Evolutionary conservation across 2,888 invertebrate species (phyloP).

Genomic region (Tetheella fluctuosa): DNA sequence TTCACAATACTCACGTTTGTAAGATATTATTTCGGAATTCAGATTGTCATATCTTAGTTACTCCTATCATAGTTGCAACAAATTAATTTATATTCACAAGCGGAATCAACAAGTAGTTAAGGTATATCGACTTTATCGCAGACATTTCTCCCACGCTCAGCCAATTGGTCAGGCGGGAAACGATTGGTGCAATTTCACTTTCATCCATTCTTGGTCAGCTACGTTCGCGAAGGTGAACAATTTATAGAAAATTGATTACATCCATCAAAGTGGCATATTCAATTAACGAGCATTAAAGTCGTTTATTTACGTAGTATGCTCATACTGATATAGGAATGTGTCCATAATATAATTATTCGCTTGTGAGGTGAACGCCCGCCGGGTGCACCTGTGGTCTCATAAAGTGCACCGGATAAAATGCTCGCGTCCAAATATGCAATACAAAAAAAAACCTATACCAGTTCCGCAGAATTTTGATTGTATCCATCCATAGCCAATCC

Average conservation of each 20-base stretch:
- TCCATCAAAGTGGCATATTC: conserved; percentile 27
- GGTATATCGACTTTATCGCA: conserved; percentile 26
- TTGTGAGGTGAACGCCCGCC: conserved; percentile 66
- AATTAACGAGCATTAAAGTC: conserved; percentile 15
- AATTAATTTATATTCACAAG: neutral
- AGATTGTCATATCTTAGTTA: no score
- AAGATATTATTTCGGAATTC: no score
- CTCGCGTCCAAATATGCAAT: conserved; percentile 66
- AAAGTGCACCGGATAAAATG: conserved; percentile 51
- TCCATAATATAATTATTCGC: conserved; percentile 56
- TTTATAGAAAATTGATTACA: conserved; percentile 45
- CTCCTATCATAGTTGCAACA: no score
- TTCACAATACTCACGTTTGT: no score
- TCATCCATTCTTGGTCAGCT: conserved; percentile 67
- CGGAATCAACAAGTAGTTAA: conserved; percentile 26
- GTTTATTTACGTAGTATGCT: conserved; percentile 29
- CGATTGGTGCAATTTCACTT: conserved; percentile 67
- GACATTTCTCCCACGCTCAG: conserved; percentile 57
- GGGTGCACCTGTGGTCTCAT: conserved; percentile 69
- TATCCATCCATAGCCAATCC: conserved; percentile 23
- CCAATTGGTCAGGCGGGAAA: conserved; percentile 56
- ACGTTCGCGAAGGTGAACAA: conserved; percentile 47
- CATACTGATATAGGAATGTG: conserved; percentile 39
- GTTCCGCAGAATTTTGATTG: conserved; percentile 47
- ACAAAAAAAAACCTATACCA: conserved; percentile 63